Percentiles rank a stretch among this genome's conserved stretches.
phyloP scores from a whole-genome alignment of 2,797 vertebrate species.

The Urocyon cinereoargenteus region DNA sequence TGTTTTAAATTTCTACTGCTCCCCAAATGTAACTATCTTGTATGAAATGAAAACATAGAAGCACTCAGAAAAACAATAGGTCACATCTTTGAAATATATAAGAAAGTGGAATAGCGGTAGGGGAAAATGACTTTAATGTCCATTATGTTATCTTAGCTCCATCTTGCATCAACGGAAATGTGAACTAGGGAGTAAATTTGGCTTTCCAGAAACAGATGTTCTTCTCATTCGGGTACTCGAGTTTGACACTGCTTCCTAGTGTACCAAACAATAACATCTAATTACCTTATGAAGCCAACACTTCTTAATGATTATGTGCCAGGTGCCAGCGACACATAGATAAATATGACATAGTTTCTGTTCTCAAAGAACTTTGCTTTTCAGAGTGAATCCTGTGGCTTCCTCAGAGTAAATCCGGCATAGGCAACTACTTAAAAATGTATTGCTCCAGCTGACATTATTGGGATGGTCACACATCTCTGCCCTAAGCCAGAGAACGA shows the following conservation, averaged over 20 bases:
- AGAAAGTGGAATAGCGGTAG: neutral
- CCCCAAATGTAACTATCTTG: neutral
- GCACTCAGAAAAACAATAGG: constrained; percentile 39
- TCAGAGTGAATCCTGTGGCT: neutral
- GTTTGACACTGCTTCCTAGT: constrained; percentile 30
- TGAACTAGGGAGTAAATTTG: neutral
- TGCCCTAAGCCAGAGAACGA: neutral
- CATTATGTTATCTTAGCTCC: neutral
- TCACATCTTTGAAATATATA: constrained; percentile 23
- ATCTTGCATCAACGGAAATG: neutral
- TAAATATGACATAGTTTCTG: neutral
- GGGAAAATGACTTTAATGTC: neutral
- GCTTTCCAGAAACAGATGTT: constrained; percentile 37
- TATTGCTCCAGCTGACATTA: neutral
- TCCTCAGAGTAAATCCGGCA: neutral
- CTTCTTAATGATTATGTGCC: neutral
- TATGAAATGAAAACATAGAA: constrained; percentile 46
- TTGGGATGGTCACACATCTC: neutral
- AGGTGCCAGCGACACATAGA: neutral
- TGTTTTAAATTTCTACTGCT: constrained; percentile 61
- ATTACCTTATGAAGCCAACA: neutral
- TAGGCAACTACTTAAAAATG: neutral
- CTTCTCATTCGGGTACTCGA: neutral
- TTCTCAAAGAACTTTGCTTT: neutral
- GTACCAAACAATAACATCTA: neutral